Evolutionary conservation across 2,113 vertebrate species (phyloP), one percentile per base, ranked within the genome.

Genomic region (Perca schrenkii): DNA sequence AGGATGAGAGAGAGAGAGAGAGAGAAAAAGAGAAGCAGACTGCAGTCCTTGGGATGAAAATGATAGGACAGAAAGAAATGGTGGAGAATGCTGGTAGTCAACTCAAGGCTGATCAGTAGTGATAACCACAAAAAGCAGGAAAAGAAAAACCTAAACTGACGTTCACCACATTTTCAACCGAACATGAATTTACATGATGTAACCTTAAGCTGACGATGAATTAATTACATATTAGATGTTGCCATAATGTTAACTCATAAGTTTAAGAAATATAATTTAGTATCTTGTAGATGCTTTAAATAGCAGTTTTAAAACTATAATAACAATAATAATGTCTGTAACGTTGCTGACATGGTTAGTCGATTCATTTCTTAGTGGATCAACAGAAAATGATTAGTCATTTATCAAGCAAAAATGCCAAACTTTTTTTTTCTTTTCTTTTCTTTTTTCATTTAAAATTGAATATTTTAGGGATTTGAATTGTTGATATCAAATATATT

Each of bases 21-120:
- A 25, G 66, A 57, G 50, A 58, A 8, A 52, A 16, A 60, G 49
- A 69, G 46, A 56, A 3, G 2, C 47, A 58, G 52, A 28, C 19
- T 34, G 67, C 71, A 40, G 28, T 68, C 62, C 25, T 72, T 40
- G 6, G 31, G 19, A n/a, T 77, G 5, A 72, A 73, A 61, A 65
- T 50, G 5, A 73, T 72, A 82, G 50, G 19, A 57, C n/a, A 46
- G 54, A 34, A 64, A 43, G 10, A 53, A 58, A 64, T 43, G 14
- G 25, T 25, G 4, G 6, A 56, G 47, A 62, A 69, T 28, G 22
- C 1, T 21, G 31, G 19, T 67, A 70, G 63, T 34, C 15, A 4
- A 15, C 8, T 72, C 14, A 56, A 57, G 49, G n/a, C 31, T 56
- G 49, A 19, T 34, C 57, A 63, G 43, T 46, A 36, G 5, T 53